phyloP scores from a whole-genome alignment of 1,140 invertebrate genomes.

The Prorops nasuta region DNA sequence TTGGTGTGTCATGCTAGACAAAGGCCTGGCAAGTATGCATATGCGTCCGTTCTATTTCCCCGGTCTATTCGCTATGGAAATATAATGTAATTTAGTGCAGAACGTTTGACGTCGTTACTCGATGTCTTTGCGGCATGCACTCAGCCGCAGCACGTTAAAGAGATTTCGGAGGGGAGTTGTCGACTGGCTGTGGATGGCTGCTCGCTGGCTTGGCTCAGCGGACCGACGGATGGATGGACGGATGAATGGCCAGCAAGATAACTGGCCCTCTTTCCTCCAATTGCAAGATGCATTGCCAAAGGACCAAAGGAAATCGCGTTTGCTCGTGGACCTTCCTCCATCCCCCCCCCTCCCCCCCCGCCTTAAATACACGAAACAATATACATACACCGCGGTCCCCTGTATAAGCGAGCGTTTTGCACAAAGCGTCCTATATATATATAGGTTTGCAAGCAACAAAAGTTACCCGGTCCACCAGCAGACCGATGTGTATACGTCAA shows the following conservation, averaged over 20 bases:
- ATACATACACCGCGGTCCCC: no score
- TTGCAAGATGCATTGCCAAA: conserved; percentile 15
- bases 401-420: no score
- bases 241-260: no score
- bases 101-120: conserved; percentile 30
- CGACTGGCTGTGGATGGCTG: not conserved
- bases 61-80: conserved; percentile 34
- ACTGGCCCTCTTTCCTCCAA: conserved; percentile 11
- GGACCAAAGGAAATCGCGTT: conserved; percentile 24
- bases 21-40: conserved; percentile 28
- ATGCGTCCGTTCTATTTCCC: conserved; percentile 22
- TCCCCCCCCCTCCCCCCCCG: no score
- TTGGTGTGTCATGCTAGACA: conserved; percentile 20
- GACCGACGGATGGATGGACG: no score
- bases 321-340: no score
- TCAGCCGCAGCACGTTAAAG: conserved; percentile 16
- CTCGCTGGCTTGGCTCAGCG: no score
- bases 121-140: conserved; percentile 26
- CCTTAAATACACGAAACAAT: no score
- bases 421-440: no score
- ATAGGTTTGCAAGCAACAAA: no score
- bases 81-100: conserved; percentile 36
- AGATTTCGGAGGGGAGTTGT: conserved; percentile 14
- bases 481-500: no score
- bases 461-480: no score